These are phyloP conservation scores for Anguilla megastoma DNA, from an alignment of 2,797 vertebrate genomes.

Conservation along the genomic window DNA sequence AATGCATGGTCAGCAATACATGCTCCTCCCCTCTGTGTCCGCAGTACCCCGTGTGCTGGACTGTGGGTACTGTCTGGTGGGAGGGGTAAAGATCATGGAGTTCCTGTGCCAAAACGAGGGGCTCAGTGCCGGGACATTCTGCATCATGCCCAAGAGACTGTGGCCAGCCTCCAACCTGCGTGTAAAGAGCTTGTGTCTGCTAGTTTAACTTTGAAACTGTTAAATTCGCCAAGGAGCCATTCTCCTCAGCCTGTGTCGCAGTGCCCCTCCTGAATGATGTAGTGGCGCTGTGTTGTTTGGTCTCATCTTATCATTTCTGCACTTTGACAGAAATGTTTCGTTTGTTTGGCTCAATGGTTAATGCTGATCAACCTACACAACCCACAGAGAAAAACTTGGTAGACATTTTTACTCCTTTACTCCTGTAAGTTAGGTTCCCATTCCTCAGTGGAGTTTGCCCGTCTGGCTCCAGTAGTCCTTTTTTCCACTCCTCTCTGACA, in stretches of 20 bases:
- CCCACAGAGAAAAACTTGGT: neutral
- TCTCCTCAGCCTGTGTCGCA: neutral
- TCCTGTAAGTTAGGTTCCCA: neutral
- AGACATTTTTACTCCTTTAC: neutral
- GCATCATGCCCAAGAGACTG: slow-evolving; percentile 76
- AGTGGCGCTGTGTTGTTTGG: neutral
- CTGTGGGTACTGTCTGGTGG: slow-evolving; percentile 86
- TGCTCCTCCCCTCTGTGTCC: neutral
- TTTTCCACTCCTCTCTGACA: neutral
- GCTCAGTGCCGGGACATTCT: slow-evolving; percentile 79
- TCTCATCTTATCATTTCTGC: neutral
- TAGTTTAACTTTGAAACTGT: neutral
- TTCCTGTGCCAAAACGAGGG: slow-evolving; percentile 84
- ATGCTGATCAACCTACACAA: neutral
- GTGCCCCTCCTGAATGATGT: neutral
- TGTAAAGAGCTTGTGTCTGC: slow-evolving; percentile 63
- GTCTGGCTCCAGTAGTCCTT: too few species aligned
- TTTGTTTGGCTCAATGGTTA: neutral
- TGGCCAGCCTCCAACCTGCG: slow-evolving; percentile 78
- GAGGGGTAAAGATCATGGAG: slow-evolving; percentile 76
- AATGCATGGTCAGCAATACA: neutral
- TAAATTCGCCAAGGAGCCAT: neutral
- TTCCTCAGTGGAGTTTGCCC: neutral
- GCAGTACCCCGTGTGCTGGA: slow-evolving; percentile 82
- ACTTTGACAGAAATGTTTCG: neutral